Percentiles rank a stretch among this genome's conserved stretches.
Conservation (phyloP, 1,140 invertebrate genomes). For the Pachypeltis micranthus region DNA sequence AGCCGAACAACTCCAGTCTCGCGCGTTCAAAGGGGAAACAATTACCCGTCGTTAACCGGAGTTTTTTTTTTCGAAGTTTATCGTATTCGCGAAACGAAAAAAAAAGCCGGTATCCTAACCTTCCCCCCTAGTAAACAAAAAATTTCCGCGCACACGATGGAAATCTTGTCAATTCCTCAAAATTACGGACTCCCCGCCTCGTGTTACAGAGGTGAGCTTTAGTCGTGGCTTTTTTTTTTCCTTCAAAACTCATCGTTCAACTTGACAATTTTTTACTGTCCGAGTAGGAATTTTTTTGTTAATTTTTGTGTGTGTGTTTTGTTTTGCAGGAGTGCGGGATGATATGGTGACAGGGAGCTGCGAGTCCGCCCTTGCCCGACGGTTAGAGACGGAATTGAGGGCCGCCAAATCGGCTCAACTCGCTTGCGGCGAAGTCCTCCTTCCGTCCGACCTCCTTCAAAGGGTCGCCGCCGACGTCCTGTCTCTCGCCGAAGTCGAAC, state of each 20-base stretch:
- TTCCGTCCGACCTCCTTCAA: slow-evolving; percentile 62
- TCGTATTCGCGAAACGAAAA: neutral
- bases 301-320: neutral
- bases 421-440: slow-evolving; percentile 63
- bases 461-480: slow-evolving; percentile 63
- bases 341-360: slow-evolving; percentile 21
- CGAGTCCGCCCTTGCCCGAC: slow-evolving; percentile 39
- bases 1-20: neutral
- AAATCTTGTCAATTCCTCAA: no score
- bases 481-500: slow-evolving; percentile 67
- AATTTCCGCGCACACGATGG: no score
- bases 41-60: neutral
- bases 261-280: slow-evolving; percentile 5
- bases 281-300: slow-evolving; percentile 4
- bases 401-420: slow-evolving; percentile 64
- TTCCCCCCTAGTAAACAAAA: no score
- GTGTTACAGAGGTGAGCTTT: neutral
- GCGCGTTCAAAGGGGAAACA: no score
- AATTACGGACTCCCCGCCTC: neutral
- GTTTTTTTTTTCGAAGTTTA: neutral
- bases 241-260: neutral
- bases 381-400: slow-evolving; percentile 59
- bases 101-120: slow-evolving; percentile 7
- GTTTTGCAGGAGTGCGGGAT: slow-evolving; percentile 20
- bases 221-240: neutral